Conservation (phyloP, 2,797 vertebrate genomes). For the Channa striata region DNA sequence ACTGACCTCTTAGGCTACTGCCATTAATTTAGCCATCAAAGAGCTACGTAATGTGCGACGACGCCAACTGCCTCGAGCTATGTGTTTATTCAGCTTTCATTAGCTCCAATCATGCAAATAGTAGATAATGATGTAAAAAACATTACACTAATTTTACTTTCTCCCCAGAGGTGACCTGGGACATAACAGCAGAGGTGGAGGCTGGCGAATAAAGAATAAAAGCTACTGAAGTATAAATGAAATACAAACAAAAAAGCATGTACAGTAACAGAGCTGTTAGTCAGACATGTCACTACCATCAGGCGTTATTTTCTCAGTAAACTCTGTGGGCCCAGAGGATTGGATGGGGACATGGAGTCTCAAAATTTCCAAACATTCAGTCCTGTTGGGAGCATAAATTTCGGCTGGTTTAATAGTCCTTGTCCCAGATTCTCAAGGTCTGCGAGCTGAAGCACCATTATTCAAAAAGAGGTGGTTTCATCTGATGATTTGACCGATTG, state of each 20-base stretch:
- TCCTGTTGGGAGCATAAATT: no score
- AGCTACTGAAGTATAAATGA: slow-evolving; percentile 1
- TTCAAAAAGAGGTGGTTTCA: no score
- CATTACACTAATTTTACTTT: slow-evolving; percentile 26
- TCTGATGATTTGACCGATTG: no score
- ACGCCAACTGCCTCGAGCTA: slow-evolving; percentile 34
- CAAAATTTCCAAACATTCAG: not conserved
- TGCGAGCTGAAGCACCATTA: no score
- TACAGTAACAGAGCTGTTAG: not conserved
- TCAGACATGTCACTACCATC: not conserved
- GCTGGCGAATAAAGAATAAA: not conserved
- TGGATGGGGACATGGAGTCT: no score
- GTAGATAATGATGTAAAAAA: slow-evolving; percentile 36
- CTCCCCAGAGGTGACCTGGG: slow-evolving; percentile 10
- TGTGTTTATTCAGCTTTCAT: slow-evolving; percentile 31
- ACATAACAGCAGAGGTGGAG: slow-evolving; percentile 12
- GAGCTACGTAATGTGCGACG: slow-evolving; percentile 46
- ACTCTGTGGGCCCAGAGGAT: no score
- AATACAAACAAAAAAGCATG: not conserved
- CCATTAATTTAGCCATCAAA: slow-evolving; percentile 35
- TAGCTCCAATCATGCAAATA: slow-evolving; percentile 41
- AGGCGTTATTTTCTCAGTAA: slow-evolving; percentile 16
- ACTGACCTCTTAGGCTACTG: slow-evolving; percentile 4
- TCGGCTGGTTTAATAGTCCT: no score
- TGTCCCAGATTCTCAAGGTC: no score